These are phyloP conservation scores for Sarcophaga carnaria DNA, from an alignment of 2,888 invertebrate species.

Conservation along the genomic window DNA sequence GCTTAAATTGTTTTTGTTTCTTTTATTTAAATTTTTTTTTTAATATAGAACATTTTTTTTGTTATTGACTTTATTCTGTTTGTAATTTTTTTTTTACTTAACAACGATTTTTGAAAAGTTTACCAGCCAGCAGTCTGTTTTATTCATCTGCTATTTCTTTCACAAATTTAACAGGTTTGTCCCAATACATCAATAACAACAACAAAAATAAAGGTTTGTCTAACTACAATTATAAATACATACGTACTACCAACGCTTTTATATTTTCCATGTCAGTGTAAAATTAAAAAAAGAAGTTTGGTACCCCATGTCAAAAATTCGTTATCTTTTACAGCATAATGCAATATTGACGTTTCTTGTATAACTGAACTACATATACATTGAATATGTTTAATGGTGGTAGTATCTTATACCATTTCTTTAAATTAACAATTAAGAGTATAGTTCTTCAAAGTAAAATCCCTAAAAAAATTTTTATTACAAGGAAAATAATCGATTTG, in stretches of 20 bases:
- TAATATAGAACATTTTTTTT: not conserved
- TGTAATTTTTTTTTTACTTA: not conserved
- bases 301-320: too few species aligned
- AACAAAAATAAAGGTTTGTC: constrained; percentile 13
- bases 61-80: not conserved
- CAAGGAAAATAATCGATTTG: too few species aligned
- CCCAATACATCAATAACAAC: not conserved
- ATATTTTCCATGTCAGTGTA: too few species aligned
- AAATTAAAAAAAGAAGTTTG: too few species aligned
- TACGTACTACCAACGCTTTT: not conserved
- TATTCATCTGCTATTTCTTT: not conserved
- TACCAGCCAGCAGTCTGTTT: not conserved
- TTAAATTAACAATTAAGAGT: too few species aligned
- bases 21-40: not conserved
- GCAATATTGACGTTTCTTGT: too few species aligned
- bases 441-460: too few species aligned
- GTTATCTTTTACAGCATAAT: too few species aligned
- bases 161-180: not conserved
- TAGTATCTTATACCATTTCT: too few species aligned
- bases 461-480: too few species aligned
- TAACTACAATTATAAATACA: not conserved
- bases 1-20: not conserved
- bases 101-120: not conserved
- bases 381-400: too few species aligned
- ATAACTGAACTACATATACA: too few species aligned